These are phyloP conservation scores for Crotophaga sulcirostris DNA, from an alignment of 2,113 vertebrate genomes.

Conservation along the genomic window DNA sequence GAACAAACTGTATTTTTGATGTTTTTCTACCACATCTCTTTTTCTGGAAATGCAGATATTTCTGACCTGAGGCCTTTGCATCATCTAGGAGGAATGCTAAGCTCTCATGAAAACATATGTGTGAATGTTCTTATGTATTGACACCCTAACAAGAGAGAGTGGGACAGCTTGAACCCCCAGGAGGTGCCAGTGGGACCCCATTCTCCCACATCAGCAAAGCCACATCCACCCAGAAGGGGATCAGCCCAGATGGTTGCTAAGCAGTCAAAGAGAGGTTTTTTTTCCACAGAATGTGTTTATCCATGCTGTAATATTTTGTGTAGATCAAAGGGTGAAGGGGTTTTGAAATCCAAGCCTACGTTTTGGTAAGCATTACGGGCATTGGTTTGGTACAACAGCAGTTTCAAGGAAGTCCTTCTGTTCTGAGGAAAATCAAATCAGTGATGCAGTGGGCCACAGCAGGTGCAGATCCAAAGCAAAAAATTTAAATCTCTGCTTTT, in stretches of 20 bases:
- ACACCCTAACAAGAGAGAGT: neutral
- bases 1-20: neutral
- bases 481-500: neutral
- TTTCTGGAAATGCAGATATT: neutral
- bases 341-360: neutral
- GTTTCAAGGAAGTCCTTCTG: neutral
- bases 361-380: neutral
- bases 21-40: neutral
- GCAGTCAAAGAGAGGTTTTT: neutral
- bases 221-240: accelerated
- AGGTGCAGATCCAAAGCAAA: neutral
- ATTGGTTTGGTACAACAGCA: neutral
- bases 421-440: neutral
- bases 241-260: neutral
- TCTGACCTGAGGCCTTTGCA: neutral
- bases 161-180: neutral
- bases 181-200: neutral
- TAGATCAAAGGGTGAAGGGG: neutral
- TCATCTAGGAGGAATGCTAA: neutral
- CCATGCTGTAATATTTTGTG: neutral
- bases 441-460: accelerated
- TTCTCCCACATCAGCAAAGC: neutral
- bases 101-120: neutral
- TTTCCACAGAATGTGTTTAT: neutral
- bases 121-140: neutral